A percentile compares a stretch with the other conserved stretches of the same genome.
Evolutionary conservation across 2,888 invertebrate genomes (phyloP).

Genomic region (Fragum fragum): DNA sequence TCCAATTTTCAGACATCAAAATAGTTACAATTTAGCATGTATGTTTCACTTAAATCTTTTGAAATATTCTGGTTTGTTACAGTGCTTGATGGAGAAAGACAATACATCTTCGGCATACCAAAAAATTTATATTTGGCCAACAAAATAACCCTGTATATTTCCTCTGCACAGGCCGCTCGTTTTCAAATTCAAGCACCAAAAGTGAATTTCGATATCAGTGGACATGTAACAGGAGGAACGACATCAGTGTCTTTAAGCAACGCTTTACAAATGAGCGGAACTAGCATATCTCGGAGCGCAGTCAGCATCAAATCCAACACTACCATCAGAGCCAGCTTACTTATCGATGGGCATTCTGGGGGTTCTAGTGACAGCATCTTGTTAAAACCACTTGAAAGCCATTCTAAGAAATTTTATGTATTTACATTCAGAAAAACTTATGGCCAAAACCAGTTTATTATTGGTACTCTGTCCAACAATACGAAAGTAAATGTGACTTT

Average conservation of each 20-base stretch:
- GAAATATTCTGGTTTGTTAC: too few relatives aligned
- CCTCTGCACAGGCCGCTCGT: background rate
- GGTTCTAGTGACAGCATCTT: background rate
- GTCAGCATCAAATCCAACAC: background rate
- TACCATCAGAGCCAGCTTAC: background rate
- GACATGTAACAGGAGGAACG: background rate
- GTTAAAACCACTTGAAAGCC: background rate
- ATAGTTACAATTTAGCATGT: too few relatives aligned
- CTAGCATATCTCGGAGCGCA: background rate
- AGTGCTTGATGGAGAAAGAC: background rate
- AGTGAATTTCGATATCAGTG: background rate
- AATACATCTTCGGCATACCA: constrained; percentile 1
- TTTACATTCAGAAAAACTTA: background rate
- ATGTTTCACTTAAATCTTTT: too few relatives aligned
- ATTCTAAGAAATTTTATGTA: background rate
- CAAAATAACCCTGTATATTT: background rate
- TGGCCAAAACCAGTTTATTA: background rate
- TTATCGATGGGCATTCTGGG: background rate
- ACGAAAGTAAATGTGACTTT: background rate
- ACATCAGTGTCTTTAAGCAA: background rate
- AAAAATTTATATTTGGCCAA: background rate
- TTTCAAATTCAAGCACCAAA: background rate
- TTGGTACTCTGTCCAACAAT: background rate
- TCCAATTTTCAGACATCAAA: too few relatives aligned
- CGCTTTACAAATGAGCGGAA: background rate